Evolutionary conservation across 2,113 vertebrate genomes (phyloP), one percentile per base, ranked within the genome.

Genomic region (Tenrec ecaudatus): DNA sequence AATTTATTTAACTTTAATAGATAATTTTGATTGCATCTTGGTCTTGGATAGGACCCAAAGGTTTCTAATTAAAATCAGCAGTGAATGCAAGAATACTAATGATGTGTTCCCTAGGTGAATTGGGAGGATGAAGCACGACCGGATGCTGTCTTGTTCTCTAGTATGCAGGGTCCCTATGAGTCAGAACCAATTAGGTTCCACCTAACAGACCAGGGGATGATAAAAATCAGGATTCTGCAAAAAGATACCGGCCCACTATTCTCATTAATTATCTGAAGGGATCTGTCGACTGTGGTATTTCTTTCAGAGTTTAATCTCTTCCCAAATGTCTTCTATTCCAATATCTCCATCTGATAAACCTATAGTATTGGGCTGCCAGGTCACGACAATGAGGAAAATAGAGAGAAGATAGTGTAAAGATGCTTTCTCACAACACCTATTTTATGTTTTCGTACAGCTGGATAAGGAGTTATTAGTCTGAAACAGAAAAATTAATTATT

Each of bases 331-430:
- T 25, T 38, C 69, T 1, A 87, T 2, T 14, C 80, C 22, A 85
- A 4, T 0, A 14, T 2, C 6, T 36, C 1, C 11, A 83, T 7
- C 3, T 62, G 22, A 8, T 3, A 20, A 14, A 38, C 4, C 11
- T 58, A 6, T 31, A 8, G 29, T n/a, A 31, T n/a, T 57, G 47
- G 1, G 4, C 31, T 88, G 1, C 17, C 14, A 73, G 11, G 20
- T 19, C 22, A 3, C 82, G 53, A 60, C 8, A 75, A 73, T 19
- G 40, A 81, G 17, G 27, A 31, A n/a, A 14, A 60, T 6, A 40
- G 36, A 40, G 23, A 78, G 40, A 84, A 31, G 20, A 2, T 17
- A 84, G 40, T 15, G 8, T 33, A 5, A 71, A 14, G 14, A 62
- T 40, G 36, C 3, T 58, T 79, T 27, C 43, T 47, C 33, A 71